Percentiles rank a stretch among this genome's conserved stretches.
These are phyloP conservation scores for Mirounga angustirostris DNA, from an alignment of 2,113 vertebrate genomes.

Conservation along the genomic window DNA sequence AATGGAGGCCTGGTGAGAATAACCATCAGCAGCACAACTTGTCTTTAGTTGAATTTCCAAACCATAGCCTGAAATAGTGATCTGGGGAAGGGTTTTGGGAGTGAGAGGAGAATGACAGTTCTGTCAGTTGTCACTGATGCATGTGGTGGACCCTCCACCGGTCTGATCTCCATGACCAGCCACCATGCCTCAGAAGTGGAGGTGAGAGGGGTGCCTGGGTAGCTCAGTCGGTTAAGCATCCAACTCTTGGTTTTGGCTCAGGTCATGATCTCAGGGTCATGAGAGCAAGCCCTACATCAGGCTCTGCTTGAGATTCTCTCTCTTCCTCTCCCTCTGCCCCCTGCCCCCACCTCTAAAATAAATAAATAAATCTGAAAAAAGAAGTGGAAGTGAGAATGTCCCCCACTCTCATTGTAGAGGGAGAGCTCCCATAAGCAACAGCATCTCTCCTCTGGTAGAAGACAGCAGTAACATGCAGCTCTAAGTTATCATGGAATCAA, in stretches of 20 bases:
- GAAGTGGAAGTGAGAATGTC: neutral
- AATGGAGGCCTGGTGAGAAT: rapidly evolving
- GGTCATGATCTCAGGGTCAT: neutral
- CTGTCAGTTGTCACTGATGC: neutral
- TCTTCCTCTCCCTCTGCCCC: neutral
- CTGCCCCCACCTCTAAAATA: neutral
- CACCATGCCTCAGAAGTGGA: neutral
- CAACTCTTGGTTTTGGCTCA: neutral
- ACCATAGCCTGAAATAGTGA: neutral
- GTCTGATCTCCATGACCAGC: neutral
- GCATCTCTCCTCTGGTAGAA: neutral
- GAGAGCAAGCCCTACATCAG: too few species aligned
- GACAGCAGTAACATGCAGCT: neutral
- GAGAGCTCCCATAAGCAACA: neutral
- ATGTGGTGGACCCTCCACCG: neutral
- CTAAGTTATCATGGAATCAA: neutral
- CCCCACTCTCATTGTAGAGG: neutral
- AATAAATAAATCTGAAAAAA: neutral
- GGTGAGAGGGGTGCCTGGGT: neutral
- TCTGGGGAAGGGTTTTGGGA: neutral
- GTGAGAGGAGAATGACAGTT: neutral
- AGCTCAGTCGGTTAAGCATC: neutral
- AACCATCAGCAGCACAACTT: neutral
- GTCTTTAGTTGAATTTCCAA: neutral
- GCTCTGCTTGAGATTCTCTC: neutral